Evolutionary conservation across 2,888 invertebrate genomes (phyloP), one percentile per base, ranked within the genome.

Genomic region (Eledone cirrhosa): DNA sequence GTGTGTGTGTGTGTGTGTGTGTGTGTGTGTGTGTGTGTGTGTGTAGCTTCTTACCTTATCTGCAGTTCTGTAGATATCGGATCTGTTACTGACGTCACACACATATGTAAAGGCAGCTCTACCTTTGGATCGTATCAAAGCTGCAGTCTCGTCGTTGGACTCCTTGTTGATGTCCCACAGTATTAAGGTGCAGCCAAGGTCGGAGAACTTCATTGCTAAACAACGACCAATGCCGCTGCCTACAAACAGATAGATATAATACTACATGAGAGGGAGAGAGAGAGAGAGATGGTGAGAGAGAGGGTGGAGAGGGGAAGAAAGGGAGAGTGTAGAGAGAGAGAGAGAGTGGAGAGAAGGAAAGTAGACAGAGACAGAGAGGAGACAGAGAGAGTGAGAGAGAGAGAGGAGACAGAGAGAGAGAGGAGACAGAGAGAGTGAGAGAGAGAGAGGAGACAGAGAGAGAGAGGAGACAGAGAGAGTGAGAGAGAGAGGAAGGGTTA

Each of bases 171-270:
- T 85, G 81, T 91, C 91, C 89, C 90, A 89, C 47, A 90, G 83
- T 1, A 91, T 87, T 47, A 91, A 78, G 1, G 81, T 81, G 78
- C 88, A 88, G 19, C 89, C 89, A 14, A 87, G 83, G 53, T 84
- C 80, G 4, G 90, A 89, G 83, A 91, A 90, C 33, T 85, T 81
- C 22, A 85, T 78, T 0, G 90, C 86, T 83, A 91, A 80, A 77
- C 89, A 81, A 47, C 89, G 85, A 16, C 91, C 91, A n/a, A 91
- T 84, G 5, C 91, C 91, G 84, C 90, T 90, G 8, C 91, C 91
- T 90, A 83, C 2, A 83, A 80, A 81, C 8, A 33, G 3, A 33
- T 7, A 33, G 33, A 33, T 33, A 33, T 33, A 33, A 33, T 33
- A 3, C 33, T 33, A 7, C 33, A 7, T 33, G 5, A n/a, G 29